These are phyloP conservation scores for Protonemura montana DNA, from an alignment of 2,888 invertebrate genomes.

Conservation along the genomic window DNA sequence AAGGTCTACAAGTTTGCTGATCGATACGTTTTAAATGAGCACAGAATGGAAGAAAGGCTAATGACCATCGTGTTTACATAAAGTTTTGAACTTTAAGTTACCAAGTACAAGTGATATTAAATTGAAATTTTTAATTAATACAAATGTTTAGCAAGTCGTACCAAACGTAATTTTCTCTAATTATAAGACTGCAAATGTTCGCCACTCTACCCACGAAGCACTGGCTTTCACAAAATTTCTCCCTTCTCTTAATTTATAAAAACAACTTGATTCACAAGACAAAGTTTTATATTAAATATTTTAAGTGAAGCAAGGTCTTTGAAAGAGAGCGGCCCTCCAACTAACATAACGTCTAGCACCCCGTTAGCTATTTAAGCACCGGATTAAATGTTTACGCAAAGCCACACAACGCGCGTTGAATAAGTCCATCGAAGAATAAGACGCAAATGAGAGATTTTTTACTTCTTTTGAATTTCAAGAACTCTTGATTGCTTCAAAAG, in stretches of 20 bases:
- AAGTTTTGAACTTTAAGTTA: not conserved
- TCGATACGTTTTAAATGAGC: not conserved
- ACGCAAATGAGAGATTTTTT: too few relatives aligned
- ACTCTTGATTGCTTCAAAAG: too few relatives aligned
- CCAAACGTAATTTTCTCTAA: conserved; percentile 1
- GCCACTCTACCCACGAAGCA: not conserved
- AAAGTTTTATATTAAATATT: not conserved
- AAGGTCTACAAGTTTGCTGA: not conserved
- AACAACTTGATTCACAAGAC: not conserved
- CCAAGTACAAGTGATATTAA: not conserved
- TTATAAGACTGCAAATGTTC: not conserved
- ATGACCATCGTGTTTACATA: not conserved
- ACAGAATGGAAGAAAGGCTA: not conserved
- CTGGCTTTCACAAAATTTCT: not conserved
- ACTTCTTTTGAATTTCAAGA: too few relatives aligned
- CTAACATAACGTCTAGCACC: not conserved
- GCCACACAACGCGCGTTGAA: too few relatives aligned
- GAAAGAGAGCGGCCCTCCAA: not conserved
- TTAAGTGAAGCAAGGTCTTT: not conserved
- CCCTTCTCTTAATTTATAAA: not conserved
- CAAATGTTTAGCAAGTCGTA: not conserved
- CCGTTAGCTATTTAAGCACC: not conserved
- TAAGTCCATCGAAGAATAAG: too few relatives aligned
- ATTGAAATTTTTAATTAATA: conserved; percentile 26
- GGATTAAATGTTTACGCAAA: too few relatives aligned